A percentile compares a stretch with the other conserved stretches of the same genome.
These are phyloP conservation scores for Macropodus opercularis DNA, from an alignment of 2,797 vertebrate genomes.

Conservation along the genomic window DNA sequence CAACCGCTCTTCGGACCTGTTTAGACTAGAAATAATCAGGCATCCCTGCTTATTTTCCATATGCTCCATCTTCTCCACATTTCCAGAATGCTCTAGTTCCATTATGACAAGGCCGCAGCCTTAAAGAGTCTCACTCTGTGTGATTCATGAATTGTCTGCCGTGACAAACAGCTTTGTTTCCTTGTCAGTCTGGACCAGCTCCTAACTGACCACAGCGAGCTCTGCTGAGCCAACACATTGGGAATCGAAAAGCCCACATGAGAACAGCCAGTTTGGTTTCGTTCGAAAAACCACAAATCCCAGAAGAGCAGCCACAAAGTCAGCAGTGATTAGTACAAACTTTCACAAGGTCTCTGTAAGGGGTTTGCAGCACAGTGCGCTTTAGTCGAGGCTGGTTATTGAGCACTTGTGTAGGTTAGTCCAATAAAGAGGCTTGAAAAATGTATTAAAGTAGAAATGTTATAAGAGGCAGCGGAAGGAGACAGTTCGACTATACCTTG, in stretches of 20 bases:
- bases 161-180: conserved; percentile 59
- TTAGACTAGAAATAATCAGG: conserved; percentile 15
- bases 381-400: conserved; percentile 46
- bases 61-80: too few relatives aligned
- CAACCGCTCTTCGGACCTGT: conserved; percentile 3
- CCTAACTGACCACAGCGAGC: conserved; percentile 55
- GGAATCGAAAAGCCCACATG: conserved; percentile 60
- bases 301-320: conserved; percentile 58
- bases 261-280: conserved; percentile 58
- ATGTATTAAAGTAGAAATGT: conserved; percentile 37
- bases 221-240: conserved; percentile 58
- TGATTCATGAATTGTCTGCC: conserved; percentile 52
- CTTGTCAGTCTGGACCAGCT: conserved; percentile 38
- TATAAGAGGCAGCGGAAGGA: conserved; percentile 25
- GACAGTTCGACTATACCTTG: conserved; percentile 89
- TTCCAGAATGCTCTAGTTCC: too few relatives aligned
- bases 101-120: conserved; percentile 1
- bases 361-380: conserved; percentile 41
- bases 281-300: conserved; percentile 72
- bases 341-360: conserved; percentile 46
- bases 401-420: conserved; percentile 47
- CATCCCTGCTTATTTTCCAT: too few relatives aligned
- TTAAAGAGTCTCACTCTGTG: conserved; percentile 31
- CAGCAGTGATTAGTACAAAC: conserved; percentile 63
- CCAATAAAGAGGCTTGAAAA: conserved; percentile 16